Evolutionary conservation across 2,888 invertebrate genomes (phyloP).

Genomic region (Andrena hattorfiana): DNA sequence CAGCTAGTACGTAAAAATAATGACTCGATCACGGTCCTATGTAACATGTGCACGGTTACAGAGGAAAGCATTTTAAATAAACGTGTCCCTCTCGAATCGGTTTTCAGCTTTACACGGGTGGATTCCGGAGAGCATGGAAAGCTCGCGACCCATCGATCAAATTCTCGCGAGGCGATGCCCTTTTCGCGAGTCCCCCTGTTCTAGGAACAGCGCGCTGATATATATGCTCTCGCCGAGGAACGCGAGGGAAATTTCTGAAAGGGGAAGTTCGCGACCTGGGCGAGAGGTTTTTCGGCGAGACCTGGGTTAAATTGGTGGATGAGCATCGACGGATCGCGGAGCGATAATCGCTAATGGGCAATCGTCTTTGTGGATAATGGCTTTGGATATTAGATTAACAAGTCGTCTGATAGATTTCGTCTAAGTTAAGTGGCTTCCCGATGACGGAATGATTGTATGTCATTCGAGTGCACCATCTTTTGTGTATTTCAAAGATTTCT

Average conservation of each 20-base stretch:
- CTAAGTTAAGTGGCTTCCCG: no score
- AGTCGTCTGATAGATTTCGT: no score
- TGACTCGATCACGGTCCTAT: constrained; percentile 47
- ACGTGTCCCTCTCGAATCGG: constrained; percentile 23
- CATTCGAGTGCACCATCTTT: no score
- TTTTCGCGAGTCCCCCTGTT: neutral
- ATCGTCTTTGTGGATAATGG: no score
- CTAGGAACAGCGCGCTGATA: neutral
- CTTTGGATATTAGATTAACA: no score
- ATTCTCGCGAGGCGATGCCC: constrained; percentile 3
- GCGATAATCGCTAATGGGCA: no score
- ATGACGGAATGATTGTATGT: no score
- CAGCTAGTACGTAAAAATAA: constrained; percentile 54
- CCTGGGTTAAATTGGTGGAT: neutral
- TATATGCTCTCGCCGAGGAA: neutral
- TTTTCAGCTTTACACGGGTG: neutral
- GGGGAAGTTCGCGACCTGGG: neutral
- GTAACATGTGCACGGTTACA: constrained; percentile 4
- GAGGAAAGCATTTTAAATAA: constrained; percentile 25
- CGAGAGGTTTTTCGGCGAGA: neutral
- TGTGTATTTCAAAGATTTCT: no score
- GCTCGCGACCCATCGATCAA: constrained; percentile 21
- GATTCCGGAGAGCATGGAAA: neutral
- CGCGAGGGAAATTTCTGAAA: neutral
- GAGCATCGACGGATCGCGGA: neutral